Conservation (phyloP, 2,888 invertebrate genomes). For the Cosmia pyralina region DNA sequence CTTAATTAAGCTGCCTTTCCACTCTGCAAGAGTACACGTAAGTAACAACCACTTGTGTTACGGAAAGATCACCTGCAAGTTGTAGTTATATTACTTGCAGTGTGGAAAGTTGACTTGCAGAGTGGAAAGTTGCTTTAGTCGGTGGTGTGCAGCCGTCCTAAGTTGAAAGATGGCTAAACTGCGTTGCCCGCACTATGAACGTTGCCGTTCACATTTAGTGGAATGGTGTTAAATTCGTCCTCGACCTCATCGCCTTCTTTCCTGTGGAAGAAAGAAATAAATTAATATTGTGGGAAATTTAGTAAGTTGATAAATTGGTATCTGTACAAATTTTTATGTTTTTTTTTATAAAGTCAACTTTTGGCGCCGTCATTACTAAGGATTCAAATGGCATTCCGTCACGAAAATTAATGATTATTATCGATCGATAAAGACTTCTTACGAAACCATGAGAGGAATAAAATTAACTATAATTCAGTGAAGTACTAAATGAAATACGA, state of each 20-base stretch:
- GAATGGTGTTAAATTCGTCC: constrained; percentile 89
- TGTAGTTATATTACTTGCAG: neutral
- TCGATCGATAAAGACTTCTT: neutral
- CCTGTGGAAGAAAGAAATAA: constrained; percentile 70
- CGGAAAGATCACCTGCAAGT: constrained; percentile 16
- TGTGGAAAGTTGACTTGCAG: constrained; percentile 2
- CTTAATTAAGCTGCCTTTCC: constrained; percentile 1
- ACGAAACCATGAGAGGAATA: neutral
- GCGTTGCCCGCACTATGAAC: constrained; percentile 86
- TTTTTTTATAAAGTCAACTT: neutral
- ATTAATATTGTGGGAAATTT: neutral
- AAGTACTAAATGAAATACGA: neutral
- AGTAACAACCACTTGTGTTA: neutral
- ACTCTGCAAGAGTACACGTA: constrained; percentile 15
- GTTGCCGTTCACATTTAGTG: constrained; percentile 85
- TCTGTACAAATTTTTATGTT: neutral
- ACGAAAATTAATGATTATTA: neutral
- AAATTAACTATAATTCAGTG: neutral
- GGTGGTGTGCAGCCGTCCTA: constrained; percentile 66
- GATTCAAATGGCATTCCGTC: neutral
- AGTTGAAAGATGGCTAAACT: constrained; percentile 75
- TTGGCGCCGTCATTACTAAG: no score
- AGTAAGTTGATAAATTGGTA: no score
- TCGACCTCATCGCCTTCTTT: constrained; percentile 88
- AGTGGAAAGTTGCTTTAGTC: constrained; percentile 41